A percentile compares a stretch with the other conserved stretches of the same genome.
phyloP scores from a whole-genome alignment of 2,113 vertebrate genomes.

The Anser cygnoides region DNA sequence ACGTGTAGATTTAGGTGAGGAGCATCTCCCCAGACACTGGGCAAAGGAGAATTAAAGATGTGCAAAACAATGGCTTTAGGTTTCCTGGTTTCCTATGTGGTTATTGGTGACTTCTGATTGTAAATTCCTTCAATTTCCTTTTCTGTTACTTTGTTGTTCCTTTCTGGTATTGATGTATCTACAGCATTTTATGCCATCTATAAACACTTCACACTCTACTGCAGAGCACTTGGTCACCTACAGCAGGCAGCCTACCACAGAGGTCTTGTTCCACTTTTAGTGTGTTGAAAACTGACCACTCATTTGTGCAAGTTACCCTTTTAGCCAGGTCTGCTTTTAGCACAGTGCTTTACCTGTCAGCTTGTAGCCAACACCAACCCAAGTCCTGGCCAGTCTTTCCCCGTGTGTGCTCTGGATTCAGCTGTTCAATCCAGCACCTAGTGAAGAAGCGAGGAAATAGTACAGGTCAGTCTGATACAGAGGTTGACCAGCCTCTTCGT shows the following conservation, averaged over 20 bases:
- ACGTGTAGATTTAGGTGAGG: rapidly evolving
- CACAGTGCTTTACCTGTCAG: rapidly evolving
- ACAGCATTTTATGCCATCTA: rapidly evolving
- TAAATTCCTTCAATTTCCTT: not conserved
- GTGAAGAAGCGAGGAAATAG: not conserved
- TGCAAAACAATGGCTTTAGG: not conserved
- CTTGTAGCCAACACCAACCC: no score
- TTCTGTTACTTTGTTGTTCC: not conserved
- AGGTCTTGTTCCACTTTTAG: not conserved
- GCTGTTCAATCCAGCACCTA: no score
- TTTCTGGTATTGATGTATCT: not conserved
- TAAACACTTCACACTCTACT: not conserved
- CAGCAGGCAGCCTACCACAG: not conserved
- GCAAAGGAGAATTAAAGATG: not conserved
- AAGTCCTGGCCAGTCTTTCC: not conserved
- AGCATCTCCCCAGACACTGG: not conserved
- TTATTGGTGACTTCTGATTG: not conserved
- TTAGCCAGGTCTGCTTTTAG: not conserved
- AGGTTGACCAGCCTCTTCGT: rapidly evolving
- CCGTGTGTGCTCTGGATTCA: not conserved
- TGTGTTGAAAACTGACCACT: rapidly evolving
- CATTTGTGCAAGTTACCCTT: rapidly evolving
- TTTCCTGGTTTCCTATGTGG: not conserved
- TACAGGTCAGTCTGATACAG: no score
- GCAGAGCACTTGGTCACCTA: not conserved